Percentiles rank a stretch among this genome's conserved stretches.
These are phyloP conservation scores for Xiphydria camelus DNA, from an alignment of 2,888 invertebrate genomes.

Conservation along the genomic window DNA sequence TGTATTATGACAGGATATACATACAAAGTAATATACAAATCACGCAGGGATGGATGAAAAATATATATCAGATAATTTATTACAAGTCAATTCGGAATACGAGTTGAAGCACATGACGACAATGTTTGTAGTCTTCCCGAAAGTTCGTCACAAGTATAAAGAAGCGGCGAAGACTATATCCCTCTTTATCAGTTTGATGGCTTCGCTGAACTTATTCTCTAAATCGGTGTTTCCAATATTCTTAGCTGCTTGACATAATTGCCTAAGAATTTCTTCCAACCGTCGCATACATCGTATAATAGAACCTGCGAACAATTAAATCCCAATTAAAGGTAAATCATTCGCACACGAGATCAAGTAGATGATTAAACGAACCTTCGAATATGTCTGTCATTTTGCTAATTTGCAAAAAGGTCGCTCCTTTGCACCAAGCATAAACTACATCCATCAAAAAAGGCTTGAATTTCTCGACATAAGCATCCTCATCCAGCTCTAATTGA, in stretches of 20 bases:
- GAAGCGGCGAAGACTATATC: slow-evolving; percentile 99
- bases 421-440: slow-evolving; percentile 94
- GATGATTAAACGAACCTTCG: too few species aligned
- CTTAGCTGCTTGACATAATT: slow-evolving; percentile 94
- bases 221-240: slow-evolving; percentile 95
- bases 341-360: too few species aligned
- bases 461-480: slow-evolving; percentile 87
- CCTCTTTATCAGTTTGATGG: slow-evolving; percentile 88
- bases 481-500: slow-evolving; percentile 86
- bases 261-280: slow-evolving; percentile 91
- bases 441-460: slow-evolving; percentile 97
- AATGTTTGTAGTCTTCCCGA: too few species aligned
- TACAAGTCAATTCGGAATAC: too few species aligned
- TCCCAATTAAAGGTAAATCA: neutral
- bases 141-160: slow-evolving; percentile 79
- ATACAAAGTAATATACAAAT: too few species aligned
- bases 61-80: too few species aligned
- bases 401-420: slow-evolving; percentile 86
- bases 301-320: slow-evolving; percentile 62
- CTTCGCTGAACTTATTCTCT: slow-evolving; percentile 93
- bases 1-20: too few species aligned
- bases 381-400: slow-evolving; percentile 97
- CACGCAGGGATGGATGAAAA: too few species aligned
- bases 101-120: too few species aligned
- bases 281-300: slow-evolving; percentile 93